Base-by-base conservation (phyloP, 53 echinoderm and acorn worm genomes). In the Hippasteria phrygiana region DNA sequence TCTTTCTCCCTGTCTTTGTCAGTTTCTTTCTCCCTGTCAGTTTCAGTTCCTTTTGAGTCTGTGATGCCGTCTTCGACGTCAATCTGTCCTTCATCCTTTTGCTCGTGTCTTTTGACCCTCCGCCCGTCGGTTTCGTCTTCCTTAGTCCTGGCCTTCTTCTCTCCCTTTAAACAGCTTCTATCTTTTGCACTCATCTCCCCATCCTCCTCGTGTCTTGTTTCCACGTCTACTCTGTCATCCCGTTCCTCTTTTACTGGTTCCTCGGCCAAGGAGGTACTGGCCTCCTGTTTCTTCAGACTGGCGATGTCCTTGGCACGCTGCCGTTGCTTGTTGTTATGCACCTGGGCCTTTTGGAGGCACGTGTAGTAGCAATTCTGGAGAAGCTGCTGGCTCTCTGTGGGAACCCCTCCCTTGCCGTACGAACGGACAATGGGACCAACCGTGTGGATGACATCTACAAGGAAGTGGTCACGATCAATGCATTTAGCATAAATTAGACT, bases 361-460 rank as follows among this genome's bases (percentile, higher is more conserved):
- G 82, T 90, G 0, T 62, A 1, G 74, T 97, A 97, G 87, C 97
- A 97, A 62, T 89, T 94, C 37, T 64, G 72, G 0, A 97, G 91
- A 5, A 46, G 63, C 10, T 56, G n/a, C 53, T 54, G 20, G 5
- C 27, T 38, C 10, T 87, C 69, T 43, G 85, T 73, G 5, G 55
- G 71, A 2, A 77, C 88, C 9, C 75, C 51, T 51, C 55, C 87
- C 6, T 26, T 50, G 37, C 36, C 31, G 48, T 2, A 64, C 5
- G 80, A 80, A 22, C 93, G 88, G 13, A 93, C 88, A 2, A 88
- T 93, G 20, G 97, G 95, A n/a, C 95, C 97, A 2, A 95, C 97
- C n/a, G 95, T 95, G 66, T 97, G 97, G 18, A 95, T 78, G 7
- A 97, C 97, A 90, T 93, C 96, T 96, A 65, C 0, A 51, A 71